phyloP scores from a whole-genome alignment of 2,797 vertebrate genomes.

The Geotrypetes seraphini region DNA sequence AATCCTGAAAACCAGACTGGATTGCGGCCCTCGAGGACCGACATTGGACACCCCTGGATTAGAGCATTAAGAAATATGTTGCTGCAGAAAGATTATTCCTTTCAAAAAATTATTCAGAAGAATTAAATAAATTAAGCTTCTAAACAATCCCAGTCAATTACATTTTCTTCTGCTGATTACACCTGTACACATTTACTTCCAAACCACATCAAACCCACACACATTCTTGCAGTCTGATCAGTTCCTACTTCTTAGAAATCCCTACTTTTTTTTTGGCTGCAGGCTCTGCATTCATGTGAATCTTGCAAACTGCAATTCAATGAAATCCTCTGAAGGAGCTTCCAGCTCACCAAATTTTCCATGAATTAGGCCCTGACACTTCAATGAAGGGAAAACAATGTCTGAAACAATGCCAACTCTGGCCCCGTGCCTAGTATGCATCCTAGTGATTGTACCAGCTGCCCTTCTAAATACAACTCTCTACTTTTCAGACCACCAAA shows the following conservation, averaged over 20 bases:
- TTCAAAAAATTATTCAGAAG: conserved; percentile 20
- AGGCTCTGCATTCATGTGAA: conserved; percentile 46
- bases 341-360: conserved; percentile 65
- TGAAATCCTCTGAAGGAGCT: conserved; percentile 59
- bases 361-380: conserved; percentile 73
- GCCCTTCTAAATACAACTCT: conserved; percentile 53
- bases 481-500: conserved; percentile 60
- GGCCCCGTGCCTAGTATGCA: conserved; percentile 62
- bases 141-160: neutral
- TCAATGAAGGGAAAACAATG: conserved; percentile 70
- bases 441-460: conserved; percentile 60
- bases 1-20: too few relatives aligned
- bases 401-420: conserved; percentile 63
- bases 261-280: conserved; percentile 39
- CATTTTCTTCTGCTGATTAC: conserved; percentile 20
- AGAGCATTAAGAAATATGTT: neutral
- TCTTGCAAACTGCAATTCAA: conserved; percentile 51
- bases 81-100: conserved; percentile 4
- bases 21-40: too few relatives aligned
- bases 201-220: conserved; percentile 31
- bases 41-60: too few relatives aligned
- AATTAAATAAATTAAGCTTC: conserved; percentile 2
- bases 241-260: conserved; percentile 33
- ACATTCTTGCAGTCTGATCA: conserved; percentile 35
- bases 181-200: conserved; percentile 43